phyloP scores from a whole-genome alignment of 1,140 invertebrate species.

The Eulimnadia texana region DNA sequence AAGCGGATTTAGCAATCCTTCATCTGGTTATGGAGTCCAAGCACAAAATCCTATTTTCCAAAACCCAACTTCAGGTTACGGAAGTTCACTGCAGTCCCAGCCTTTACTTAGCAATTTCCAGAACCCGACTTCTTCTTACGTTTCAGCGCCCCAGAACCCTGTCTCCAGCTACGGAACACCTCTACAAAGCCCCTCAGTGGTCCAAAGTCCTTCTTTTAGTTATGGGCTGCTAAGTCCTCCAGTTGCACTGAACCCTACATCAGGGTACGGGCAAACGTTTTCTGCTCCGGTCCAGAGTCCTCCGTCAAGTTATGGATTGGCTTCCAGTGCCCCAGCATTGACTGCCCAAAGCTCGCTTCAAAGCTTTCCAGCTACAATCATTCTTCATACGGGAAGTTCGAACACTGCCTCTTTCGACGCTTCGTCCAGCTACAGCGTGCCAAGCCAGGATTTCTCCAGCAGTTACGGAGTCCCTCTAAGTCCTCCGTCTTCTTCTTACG shows the following conservation, averaged over 20 bases:
- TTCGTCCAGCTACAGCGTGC: not conserved
- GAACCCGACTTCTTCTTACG: not conserved
- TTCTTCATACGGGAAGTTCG: not conserved
- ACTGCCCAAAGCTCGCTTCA: not conserved
- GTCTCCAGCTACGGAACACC: not conserved
- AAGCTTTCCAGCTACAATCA: not conserved
- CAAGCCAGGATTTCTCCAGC: not conserved
- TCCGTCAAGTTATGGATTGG: conserved; percentile 5
- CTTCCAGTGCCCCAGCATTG: conserved; percentile 8
- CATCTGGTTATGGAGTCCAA: not conserved
- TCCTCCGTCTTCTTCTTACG: not conserved
- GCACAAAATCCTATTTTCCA: not conserved
- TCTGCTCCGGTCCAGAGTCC: conserved; percentile 4
- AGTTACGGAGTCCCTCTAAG: conserved; percentile 9
- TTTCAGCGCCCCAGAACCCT: not conserved
- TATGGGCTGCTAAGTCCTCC: conserved; percentile 7
- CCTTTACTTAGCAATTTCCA: not conserved
- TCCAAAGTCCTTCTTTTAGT: not conserved
- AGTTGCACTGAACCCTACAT: not conserved
- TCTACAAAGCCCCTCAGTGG: not conserved
- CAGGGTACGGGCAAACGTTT: not conserved
- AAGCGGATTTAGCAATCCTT: not conserved
- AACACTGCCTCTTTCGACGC: not conserved
- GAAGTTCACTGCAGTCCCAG: not conserved
- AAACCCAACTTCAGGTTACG: not conserved